Conservation (phyloP, 2,797 vertebrate genomes). For the Muscicapa comitata region DNA sequence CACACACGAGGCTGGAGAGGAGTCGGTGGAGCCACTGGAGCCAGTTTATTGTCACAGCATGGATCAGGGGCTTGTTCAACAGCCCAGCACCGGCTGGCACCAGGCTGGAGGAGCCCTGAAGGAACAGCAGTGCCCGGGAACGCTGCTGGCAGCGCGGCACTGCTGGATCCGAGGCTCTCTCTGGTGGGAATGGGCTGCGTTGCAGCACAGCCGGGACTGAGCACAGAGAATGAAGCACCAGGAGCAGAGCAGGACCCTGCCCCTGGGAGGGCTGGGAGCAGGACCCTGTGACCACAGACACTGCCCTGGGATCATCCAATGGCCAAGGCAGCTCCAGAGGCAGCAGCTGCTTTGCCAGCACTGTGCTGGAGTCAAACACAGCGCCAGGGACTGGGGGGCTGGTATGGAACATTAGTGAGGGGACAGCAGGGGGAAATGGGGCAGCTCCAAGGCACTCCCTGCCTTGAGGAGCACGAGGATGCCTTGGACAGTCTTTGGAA, state of each 20-base stretch:
- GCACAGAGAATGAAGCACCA: rapidly evolving
- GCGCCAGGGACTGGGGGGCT: neutral
- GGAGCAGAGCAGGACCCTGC: neutral
- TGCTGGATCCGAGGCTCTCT: neutral
- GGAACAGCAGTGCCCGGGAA: neutral
- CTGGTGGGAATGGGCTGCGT: neutral
- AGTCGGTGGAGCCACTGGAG: neutral
- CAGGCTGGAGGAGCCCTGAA: neutral
- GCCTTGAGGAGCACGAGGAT: rapidly evolving
- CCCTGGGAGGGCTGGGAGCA: neutral
- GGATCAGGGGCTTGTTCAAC: rapidly evolving
- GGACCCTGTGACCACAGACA: rapidly evolving
- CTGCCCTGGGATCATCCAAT: rapidly evolving
- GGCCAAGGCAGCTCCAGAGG: neutral
- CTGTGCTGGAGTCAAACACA: neutral
- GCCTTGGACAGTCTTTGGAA: neutral
- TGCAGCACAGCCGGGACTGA: neutral
- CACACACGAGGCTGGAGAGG: neutral
- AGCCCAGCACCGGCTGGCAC: rapidly evolving
- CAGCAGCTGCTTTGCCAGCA: too few species aligned
- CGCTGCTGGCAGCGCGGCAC: rapidly evolving
- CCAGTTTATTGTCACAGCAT: conserved; percentile 32
- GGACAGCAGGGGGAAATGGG: rapidly evolving
- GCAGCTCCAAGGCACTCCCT: neutral
- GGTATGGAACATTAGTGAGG: rapidly evolving